Base-by-base conservation (phyloP, 2,888 invertebrate genomes). In the Brenthis daphne region DNA sequence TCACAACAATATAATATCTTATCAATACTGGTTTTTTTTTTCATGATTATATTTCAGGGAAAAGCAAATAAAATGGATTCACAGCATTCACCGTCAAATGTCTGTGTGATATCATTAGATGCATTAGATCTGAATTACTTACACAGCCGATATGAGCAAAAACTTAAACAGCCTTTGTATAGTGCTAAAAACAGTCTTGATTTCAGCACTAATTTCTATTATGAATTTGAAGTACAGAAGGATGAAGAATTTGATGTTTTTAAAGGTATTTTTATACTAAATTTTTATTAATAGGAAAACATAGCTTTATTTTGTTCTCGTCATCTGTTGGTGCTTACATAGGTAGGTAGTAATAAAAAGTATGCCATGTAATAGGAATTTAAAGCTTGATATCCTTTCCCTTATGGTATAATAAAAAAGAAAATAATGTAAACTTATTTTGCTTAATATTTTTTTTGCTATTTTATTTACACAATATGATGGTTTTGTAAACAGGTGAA, bases 101-200 rank as follows among this genome's bases (percentile, higher is more conserved):
- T 65, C 24, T 74, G 70, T 67, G 67, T 69, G 12, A 72, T 74
- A 67, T 72, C 74, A 13, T 67, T 73, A 13, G 73, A 75, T 43
- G 57, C 70, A 0, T n/a, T 75, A 4, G 70, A 75, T 51, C 12
- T 75, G 6, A 69, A 65, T 33, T 66, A 68, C 12, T 63, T 75
- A 57, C 56, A 67, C 2, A 20, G 20, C 6, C 24, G 24, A 13
- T 37, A 16, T 37, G 51, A 48, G 6, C 20, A 53, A 43, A 54
- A 53, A 16, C 8, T 20, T 13, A 24, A 6, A 54, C 6, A 33
- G 16, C n/a, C 33, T 16, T 53, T 20, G 13, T 14, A 20, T 43
- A 13, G 14, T 6, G 11, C 13, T 47, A 12, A 58, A 20, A 16
- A 11, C 8, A 8, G 14, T 11, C 20, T 33, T 33, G 16, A 13